Conservation (phyloP, 2,113 vertebrate genomes). For the Meriones unguiculatus region DNA sequence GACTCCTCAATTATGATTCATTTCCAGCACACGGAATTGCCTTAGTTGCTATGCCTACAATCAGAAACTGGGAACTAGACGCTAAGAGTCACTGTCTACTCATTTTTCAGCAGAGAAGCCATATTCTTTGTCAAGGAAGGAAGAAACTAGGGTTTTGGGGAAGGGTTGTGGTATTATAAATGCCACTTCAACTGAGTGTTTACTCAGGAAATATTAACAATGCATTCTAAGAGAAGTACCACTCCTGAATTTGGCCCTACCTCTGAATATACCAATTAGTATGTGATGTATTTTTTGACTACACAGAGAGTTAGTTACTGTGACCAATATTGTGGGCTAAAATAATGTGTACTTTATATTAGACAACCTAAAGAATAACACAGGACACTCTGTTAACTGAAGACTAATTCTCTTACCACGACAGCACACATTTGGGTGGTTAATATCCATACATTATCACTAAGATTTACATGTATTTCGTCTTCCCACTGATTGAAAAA, state of each 20-base stretch:
- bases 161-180: conserved; percentile 1
- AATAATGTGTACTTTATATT: conserved; percentile 22
- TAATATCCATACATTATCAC: conserved; percentile 43
- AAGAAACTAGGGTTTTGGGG: neutral
- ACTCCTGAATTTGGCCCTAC: conserved; percentile 23
- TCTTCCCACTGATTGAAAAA: conserved; percentile 19
- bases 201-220: neutral
- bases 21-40: conserved; percentile 12
- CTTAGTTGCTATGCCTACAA: neutral
- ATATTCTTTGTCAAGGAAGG: neutral
- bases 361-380: neutral
- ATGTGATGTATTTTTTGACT: neutral
- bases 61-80: neutral
- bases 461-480: conserved; percentile 12
- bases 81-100: neutral
- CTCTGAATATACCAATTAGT: conserved; percentile 3
- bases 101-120: neutral
- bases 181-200: neutral
- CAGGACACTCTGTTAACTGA: neutral
- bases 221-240: neutral
- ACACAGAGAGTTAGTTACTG: neutral
- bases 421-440: neutral
- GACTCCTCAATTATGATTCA: neutral
- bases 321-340: neutral
- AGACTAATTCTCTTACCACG: conserved; percentile 11